A percentile compares a stretch with the other conserved stretches of the same genome.
Conservation (phyloP, 2,797 vertebrate species). For the Pyrrhura leucotis region DNA sequence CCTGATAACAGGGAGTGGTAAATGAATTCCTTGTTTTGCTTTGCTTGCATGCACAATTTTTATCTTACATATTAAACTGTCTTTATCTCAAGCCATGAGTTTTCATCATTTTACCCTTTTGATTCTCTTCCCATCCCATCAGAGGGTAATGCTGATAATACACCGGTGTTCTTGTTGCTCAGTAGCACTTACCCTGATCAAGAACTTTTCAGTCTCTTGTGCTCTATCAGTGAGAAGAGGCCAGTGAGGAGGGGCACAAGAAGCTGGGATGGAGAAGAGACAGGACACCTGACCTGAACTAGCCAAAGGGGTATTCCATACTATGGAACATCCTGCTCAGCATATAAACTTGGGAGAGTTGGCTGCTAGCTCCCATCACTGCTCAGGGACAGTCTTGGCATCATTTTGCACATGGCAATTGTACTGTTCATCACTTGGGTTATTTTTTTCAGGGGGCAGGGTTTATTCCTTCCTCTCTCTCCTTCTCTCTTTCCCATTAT, state of each 20-base stretch:
- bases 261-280: background rate
- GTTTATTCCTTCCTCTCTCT: background rate
- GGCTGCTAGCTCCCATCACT: background rate
- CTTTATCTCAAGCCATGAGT: background rate
- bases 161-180: background rate
- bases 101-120: background rate
- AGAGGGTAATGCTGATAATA: background rate
- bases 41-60: background rate
- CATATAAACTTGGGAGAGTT: background rate
- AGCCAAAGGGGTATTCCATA: background rate
- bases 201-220: background rate
- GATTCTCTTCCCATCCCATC: background rate
- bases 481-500: background rate
- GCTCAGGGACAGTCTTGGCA: background rate
- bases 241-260: background rate
- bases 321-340: background rate
- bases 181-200: background rate
- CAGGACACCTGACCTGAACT: background rate
- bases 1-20: background rate
- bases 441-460: background rate
- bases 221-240: background rate
- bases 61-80: background rate
- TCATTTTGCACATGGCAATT: background rate
- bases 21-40: background rate
- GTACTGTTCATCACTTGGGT: background rate